These are phyloP conservation scores for Panonychus citri DNA, from an alignment of 1,140 invertebrate species.

Conservation along the genomic window DNA sequence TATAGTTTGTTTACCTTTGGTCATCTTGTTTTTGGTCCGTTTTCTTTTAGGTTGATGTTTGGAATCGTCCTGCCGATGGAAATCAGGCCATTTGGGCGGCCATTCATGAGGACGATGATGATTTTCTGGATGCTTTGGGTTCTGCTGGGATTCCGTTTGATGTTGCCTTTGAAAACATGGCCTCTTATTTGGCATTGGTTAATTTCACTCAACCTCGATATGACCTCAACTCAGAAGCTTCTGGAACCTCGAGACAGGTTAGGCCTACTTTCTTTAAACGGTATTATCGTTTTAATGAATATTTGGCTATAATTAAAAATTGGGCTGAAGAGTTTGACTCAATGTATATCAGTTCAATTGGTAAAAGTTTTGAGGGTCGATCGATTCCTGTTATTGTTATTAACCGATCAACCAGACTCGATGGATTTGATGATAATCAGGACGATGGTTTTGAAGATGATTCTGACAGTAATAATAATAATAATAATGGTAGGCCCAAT, in stretches of 20 bases:
- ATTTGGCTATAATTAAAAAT: neutral
- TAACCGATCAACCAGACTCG: neutral
- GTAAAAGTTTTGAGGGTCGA: neutral
- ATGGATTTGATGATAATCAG: too few relatives aligned
- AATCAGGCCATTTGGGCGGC: neutral
- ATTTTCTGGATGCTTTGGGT: neutral
- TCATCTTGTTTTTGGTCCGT: too few relatives aligned
- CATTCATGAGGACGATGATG: neutral
- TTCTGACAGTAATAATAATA: neutral
- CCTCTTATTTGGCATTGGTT: neutral
- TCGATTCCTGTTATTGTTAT: neutral
- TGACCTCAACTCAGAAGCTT: neutral
- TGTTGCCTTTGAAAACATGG: neutral
- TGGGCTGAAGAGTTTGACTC: neutral
- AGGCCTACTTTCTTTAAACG: neutral
- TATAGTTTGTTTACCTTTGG: too few relatives aligned
- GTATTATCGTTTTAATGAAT: neutral
- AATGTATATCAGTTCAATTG: neutral
- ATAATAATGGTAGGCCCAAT: neutral
- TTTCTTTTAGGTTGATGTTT: neutral
- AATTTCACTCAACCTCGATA: neutral
- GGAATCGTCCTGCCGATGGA: neutral
- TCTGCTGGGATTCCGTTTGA: neutral
- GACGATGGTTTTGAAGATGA: neutral
- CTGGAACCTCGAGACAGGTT: neutral